Evolutionary conservation across 1,140 invertebrate genomes (phyloP).

Genomic region (Cherax destructor): DNA sequence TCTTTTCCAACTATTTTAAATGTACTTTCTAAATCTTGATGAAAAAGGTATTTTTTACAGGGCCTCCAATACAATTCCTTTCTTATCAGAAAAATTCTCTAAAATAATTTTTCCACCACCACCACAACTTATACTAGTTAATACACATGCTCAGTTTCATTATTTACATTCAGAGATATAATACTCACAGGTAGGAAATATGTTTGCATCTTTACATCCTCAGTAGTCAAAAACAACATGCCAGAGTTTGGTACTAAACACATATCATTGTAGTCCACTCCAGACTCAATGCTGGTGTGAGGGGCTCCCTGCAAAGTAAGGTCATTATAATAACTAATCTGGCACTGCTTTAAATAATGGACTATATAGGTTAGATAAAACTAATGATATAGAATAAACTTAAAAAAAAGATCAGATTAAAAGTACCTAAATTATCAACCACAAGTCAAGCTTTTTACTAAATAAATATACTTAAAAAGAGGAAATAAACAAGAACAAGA

Average conservation of each 20-base stretch:
- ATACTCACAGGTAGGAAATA: conserved; percentile 92
- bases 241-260: conserved; percentile 92
- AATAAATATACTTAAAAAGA: too few species aligned
- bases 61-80: too few species aligned
- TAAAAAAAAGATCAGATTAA: too few species aligned
- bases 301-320: conserved; percentile 80
- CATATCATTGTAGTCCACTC: conserved; percentile 90
- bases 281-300: conserved; percentile 92
- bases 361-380: background rate
- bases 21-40: too few species aligned
- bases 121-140: background rate
- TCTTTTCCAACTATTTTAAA: too few species aligned
- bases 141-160: background rate
- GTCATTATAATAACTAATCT: conserved; percentile 22
- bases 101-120: background rate
- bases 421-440: too few species aligned
- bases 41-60: too few species aligned
- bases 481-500: too few species aligned
- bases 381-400: background rate
- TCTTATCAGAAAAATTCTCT: too few species aligned
- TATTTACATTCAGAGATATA: background rate
- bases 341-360: background rate
- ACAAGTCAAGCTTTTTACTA: too few species aligned
- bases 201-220: conserved; percentile 94
- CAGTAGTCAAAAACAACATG: conserved; percentile 95